Evolutionary conservation across 2,888 invertebrate genomes (phyloP).

Genomic region (Parnassius smintheus): DNA sequence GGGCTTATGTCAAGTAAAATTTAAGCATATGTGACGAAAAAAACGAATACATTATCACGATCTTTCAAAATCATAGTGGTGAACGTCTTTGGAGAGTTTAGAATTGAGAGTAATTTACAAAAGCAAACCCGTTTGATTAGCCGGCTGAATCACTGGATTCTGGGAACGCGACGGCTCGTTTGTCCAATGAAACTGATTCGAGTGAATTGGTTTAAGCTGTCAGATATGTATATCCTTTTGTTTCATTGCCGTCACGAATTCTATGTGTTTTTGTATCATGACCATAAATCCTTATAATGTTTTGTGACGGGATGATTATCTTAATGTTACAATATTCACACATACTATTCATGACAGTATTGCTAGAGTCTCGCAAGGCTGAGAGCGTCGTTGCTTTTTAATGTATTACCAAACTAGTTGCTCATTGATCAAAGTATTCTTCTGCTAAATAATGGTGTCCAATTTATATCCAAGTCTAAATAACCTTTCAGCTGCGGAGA

Average conservation of each 20-base stretch:
- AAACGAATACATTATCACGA: conserved; percentile 15
- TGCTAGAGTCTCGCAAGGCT: too few species aligned
- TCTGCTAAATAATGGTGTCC: too few species aligned
- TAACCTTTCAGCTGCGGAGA: too few species aligned
- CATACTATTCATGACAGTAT: background rate
- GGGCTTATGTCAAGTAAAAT: background rate
- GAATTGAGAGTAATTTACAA: conserved; percentile 27
- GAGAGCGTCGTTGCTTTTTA: too few species aligned
- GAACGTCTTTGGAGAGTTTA: background rate
- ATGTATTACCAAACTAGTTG: too few species aligned
- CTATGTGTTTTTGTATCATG: too few species aligned
- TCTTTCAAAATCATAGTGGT: conserved; percentile 13
- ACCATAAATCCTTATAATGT: too few species aligned
- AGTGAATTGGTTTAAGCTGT: conserved; percentile 26
- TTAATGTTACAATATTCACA: background rate
- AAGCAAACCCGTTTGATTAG: conserved; percentile 30
- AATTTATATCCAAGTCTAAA: too few species aligned
- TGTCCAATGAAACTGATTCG: conserved; percentile 33
- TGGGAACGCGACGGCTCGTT: conserved; percentile 32
- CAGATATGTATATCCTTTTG: conserved; percentile 1
- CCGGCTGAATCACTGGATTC: conserved; percentile 33
- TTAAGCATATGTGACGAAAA: background rate
- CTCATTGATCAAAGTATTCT: too few species aligned
- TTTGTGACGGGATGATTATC: too few species aligned
- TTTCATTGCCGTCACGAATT: conserved; percentile 6